Percentiles rank a stretch among this genome's conserved stretches.
These are phyloP conservation scores for Romanogobio albipinnatus DNA, from an alignment of 2,113 vertebrate species.

Conservation along the genomic window DNA sequence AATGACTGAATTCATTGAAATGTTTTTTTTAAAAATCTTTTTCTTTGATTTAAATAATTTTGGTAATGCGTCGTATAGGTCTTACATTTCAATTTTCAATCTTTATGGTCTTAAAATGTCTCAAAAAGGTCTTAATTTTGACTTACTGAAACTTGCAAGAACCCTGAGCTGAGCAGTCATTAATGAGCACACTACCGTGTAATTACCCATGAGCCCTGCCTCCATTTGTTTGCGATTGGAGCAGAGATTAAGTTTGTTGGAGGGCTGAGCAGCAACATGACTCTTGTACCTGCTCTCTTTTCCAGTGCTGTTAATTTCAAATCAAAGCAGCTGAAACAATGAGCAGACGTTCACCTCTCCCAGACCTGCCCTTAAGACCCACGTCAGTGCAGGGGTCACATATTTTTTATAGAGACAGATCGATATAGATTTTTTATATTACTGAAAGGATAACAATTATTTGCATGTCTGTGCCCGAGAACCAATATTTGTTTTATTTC, in stretches of 20 bases:
- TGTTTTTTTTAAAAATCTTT: too few species aligned
- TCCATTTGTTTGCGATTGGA: background rate
- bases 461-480: too few species aligned
- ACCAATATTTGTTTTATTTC: too few species aligned
- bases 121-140: too few species aligned
- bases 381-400: background rate
- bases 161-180: constrained; percentile 19
- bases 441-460: too few species aligned
- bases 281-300: constrained; percentile 12
- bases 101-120: too few species aligned
- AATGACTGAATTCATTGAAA: too few species aligned
- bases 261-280: background rate
- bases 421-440: too few species aligned
- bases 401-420: background rate
- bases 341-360: background rate
- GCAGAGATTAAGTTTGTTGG: background rate
- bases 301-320: constrained; percentile 4
- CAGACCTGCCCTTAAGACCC: constrained; percentile 5
- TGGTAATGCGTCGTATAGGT: too few species aligned
- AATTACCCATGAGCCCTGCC: constrained; percentile 22
- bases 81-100: too few species aligned
- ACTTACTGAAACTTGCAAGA: too few species aligned
- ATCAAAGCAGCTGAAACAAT: constrained; percentile 12
- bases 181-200: constrained; percentile 21
- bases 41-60: too few species aligned